A percentile compares a stretch with the other conserved stretches of the same genome.
phyloP scores from a whole-genome alignment of 2,797 vertebrate genomes.

The Tokudaia muenninki region DNA sequence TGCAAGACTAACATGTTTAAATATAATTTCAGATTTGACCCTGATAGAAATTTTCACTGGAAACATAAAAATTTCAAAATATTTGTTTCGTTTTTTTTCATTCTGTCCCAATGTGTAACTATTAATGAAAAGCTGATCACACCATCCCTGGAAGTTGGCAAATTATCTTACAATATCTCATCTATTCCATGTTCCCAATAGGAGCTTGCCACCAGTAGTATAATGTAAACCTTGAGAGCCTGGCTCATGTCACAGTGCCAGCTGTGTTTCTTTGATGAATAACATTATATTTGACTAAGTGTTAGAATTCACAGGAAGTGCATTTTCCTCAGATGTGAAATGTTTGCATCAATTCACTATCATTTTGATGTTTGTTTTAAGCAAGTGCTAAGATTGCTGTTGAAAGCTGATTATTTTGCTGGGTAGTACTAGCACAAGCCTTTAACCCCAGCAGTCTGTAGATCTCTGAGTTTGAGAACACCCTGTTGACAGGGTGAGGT shows the following conservation, averaged over 20 bases:
- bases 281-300: background rate
- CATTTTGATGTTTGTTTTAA: background rate
- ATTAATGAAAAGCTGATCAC: background rate
- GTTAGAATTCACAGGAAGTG: constrained; percentile 5
- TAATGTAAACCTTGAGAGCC: background rate
- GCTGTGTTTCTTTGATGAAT: background rate
- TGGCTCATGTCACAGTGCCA: background rate
- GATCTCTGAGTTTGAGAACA: background rate
- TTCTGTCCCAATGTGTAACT: background rate
- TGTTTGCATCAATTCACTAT: background rate
- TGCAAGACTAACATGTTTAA: background rate
- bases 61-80: background rate
- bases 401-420: background rate
- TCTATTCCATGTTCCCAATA: background rate
- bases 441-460: background rate
- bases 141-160: background rate
- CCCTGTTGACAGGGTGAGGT: background rate
- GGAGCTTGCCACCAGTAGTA: background rate
- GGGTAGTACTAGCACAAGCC: background rate
- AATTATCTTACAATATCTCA: background rate
- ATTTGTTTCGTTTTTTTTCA: background rate
- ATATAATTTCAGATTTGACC: background rate
- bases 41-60: background rate
- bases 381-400: constrained; percentile 8
- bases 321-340: background rate